Evolutionary conservation across 2,797 vertebrate genomes (phyloP), one percentile per base, ranked within the genome.

Genomic region (Decapterus maruadsi): DNA sequence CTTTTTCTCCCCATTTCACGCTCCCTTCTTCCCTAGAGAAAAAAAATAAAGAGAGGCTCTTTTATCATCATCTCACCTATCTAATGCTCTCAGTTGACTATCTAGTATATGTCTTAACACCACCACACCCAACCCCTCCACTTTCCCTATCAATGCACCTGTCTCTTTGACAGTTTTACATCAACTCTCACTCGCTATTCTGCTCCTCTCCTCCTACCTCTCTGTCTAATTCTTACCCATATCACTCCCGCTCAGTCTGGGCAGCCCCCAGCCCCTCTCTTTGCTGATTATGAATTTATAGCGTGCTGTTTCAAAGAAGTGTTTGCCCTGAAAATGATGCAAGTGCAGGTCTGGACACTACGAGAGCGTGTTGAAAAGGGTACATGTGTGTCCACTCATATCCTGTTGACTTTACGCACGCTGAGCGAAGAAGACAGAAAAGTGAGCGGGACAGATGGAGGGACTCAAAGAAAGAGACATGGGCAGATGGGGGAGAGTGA

Each of bases 351-450:
- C 77, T 86, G 81, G 77, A 83, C 74, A 67, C 67, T 60, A 84
- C 40, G 55, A 76, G 67, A 13, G 64, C n/a, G 62, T 34, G 31
- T 31, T 16, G 58, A 2, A 11, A 11, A 16, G 12, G 3, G 64
- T 54, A 50, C 56, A 16, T 72, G 68, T 73, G 82, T 81, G 82
- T 87, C 84, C 88, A 78, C 59, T 85, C 43, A 13, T 83, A 83
- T 84, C 88, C 85, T 83, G 72, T 89, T 90, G 82, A 91, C 75
- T 91, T 88, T 63, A 77, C 68, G 72, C 76, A 68, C 60, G 68
- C 31, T 67, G 70, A 72, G 60, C 19, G 29, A 80, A 72, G 81
- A 82, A 75, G 71, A 84, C 74, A 78, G 77, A 75, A 54, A 72
- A 57, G 20, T 68, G 70, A 86, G 65, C 43, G 45, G 74, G 72